phyloP scores from a whole-genome alignment of 2,888 invertebrate genomes.

The Scaptomyza flava region DNA sequence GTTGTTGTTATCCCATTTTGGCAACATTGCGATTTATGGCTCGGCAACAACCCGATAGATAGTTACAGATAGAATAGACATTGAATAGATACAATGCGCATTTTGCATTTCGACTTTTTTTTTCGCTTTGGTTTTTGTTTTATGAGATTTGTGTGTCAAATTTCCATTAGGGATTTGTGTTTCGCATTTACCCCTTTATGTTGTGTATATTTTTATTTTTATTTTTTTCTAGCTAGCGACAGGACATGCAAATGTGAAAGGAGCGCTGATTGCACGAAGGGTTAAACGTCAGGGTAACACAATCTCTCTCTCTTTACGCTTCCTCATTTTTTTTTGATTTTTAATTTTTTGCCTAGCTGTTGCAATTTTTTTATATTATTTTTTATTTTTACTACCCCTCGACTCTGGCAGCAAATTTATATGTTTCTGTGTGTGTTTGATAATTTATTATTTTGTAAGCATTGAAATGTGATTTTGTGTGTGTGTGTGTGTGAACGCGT shows the following conservation, averaged over 20 bases:
- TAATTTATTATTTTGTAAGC: slow-evolving; percentile 84
- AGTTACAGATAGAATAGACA: slow-evolving; percentile 54
- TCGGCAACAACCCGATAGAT: slow-evolving; percentile 49
- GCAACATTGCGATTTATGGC: slow-evolving; percentile 83
- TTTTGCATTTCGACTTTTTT: slow-evolving; percentile 51
- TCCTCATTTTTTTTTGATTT: slow-evolving; percentile 22
- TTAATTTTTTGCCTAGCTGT: slow-evolving; percentile 43
- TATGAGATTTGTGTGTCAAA: slow-evolving; percentile 80
- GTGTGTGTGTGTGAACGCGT: slow-evolving; percentile 32
- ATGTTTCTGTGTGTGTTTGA: slow-evolving; percentile 79
- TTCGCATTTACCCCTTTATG: slow-evolving; percentile 62
- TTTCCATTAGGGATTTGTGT: slow-evolving; percentile 79
- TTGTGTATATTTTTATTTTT: slow-evolving; percentile 17
- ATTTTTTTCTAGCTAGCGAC: slow-evolving; percentile 29
- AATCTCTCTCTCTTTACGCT: slow-evolving; percentile 70
- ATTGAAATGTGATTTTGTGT: slow-evolving; percentile 80
- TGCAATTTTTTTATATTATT: slow-evolving; percentile 54
- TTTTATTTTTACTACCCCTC: slow-evolving; percentile 3
- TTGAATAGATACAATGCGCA: slow-evolving; percentile 78
- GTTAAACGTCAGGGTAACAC: slow-evolving; percentile 74
- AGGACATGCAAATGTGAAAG: slow-evolving; percentile 74
- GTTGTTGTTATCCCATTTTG: slow-evolving; percentile 82
- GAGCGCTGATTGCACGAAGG: slow-evolving; percentile 64
- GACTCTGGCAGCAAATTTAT: slow-evolving; percentile 51
- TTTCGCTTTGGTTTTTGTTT: slow-evolving; percentile 54